Evolutionary conservation across 1,140 invertebrate genomes (phyloP).

Genomic region (Matsumurasca onukii): DNA sequence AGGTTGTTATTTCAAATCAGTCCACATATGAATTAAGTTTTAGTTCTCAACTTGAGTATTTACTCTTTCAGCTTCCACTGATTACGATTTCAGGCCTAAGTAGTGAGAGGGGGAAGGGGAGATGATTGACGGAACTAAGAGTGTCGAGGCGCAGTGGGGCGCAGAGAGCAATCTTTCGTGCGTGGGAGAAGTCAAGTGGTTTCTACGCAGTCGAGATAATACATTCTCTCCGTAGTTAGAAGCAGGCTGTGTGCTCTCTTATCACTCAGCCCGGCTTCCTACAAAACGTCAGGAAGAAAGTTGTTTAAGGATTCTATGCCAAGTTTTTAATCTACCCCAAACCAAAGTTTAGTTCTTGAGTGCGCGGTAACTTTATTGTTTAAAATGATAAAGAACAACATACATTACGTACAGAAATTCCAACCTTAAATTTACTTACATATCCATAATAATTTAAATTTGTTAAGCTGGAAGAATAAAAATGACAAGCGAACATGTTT

Average conservation of each 20-base stretch:
- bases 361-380: neutral
- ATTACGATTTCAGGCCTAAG: no score
- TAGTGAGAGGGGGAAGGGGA: no score
- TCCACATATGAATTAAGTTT: no score
- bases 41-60: no score
- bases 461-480: neutral
- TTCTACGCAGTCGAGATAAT: slow-evolving; percentile 30
- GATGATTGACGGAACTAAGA: no score
- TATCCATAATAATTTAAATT: slow-evolving; percentile 19
- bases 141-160: no score
- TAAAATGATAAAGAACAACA: neutral
- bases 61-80: no score
- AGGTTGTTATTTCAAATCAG: no score
- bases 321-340: slow-evolving; percentile 25
- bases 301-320: slow-evolving; percentile 39
- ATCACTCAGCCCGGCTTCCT: slow-evolving; percentile 55
- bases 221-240: slow-evolving; percentile 33
- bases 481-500: slow-evolving; percentile 34
- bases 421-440: neutral
- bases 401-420: neutral
- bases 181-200: slow-evolving; percentile 23
- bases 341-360: neutral
- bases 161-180: slow-evolving; percentile 19
- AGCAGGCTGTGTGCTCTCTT: slow-evolving; percentile 41
- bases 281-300: slow-evolving; percentile 57